Evolutionary conservation across 2,888 invertebrate species (phyloP).

Genomic region (Sericinus montela): DNA sequence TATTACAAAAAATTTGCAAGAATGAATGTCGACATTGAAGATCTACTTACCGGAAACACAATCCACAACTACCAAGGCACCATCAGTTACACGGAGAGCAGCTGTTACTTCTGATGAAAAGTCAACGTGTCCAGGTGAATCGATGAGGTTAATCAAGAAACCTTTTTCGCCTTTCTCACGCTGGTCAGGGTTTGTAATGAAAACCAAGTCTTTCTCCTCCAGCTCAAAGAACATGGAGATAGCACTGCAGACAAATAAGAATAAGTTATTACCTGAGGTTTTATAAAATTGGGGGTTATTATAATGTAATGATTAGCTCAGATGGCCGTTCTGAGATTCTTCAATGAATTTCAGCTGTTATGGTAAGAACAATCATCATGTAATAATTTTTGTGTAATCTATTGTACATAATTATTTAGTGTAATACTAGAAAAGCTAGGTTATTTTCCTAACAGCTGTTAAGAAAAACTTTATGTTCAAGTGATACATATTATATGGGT

Average conservation of each 20-base stretch:
- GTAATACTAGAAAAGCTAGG: background rate
- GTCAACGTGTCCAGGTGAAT: conserved; percentile 99
- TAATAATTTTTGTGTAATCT: background rate
- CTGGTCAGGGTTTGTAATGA: conserved; percentile 95
- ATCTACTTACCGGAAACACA: conserved; percentile 94
- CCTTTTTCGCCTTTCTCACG: conserved; percentile 94
- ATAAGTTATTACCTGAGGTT: background rate
- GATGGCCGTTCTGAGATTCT: conserved; percentile 80
- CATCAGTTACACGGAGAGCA: conserved; percentile 99
- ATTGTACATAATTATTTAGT: too few species aligned
- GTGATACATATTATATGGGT: too few species aligned
- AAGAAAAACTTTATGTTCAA: too few species aligned
- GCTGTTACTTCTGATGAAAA: conserved; percentile 99
- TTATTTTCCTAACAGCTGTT: background rate
- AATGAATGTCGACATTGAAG: too few species aligned
- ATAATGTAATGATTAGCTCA: conserved; percentile 38
- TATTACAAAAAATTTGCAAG: too few species aligned
- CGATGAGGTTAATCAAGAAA: conserved; percentile 99
- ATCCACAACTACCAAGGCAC: conserved; percentile 99
- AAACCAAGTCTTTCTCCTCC: conserved; percentile 94
- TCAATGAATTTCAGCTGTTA: conserved; percentile 59
- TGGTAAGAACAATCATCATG: conserved; percentile 80
- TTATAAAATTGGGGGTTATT: background rate
- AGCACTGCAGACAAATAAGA: conserved; percentile 81
- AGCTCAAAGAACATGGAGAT: conserved; percentile 99